Evolutionary conservation across 2,113 vertebrate species (phyloP).

Genomic region (Triplophysa siluroides): DNA sequence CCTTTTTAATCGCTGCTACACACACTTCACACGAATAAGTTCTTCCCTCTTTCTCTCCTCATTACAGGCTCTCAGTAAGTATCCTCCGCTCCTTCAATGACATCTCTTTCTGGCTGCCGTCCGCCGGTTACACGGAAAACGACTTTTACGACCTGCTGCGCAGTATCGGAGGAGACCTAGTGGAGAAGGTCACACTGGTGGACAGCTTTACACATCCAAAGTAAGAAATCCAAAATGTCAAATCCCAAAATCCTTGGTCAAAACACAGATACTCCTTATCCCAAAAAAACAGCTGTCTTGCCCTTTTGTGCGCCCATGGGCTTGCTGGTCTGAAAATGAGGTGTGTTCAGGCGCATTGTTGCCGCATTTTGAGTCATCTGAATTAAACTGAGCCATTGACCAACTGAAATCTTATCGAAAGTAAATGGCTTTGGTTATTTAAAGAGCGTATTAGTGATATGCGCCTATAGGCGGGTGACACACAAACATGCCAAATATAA

Average conservation of each 20-base stretch:
- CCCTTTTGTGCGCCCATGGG: no score
- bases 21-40: neutral
- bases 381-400: no score
- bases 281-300: no score
- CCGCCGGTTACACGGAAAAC: slow-evolving; percentile 77
- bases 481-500: no score
- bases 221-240: slow-evolving; percentile 74
- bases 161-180: slow-evolving; percentile 85
- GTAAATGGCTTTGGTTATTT: no score
- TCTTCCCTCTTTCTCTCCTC: slow-evolving; percentile 20
- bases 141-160: slow-evolving; percentile 96
- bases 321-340: no score
- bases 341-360: no score
- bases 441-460: no score
- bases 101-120: slow-evolving; percentile 96
- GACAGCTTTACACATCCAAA: slow-evolving; percentile 89
- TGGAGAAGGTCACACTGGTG: slow-evolving; percentile 87
- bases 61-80: slow-evolving; percentile 86
- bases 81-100: slow-evolving; percentile 86
- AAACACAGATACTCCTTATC: neutral
- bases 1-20: neutral
- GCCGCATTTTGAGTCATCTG: no score
- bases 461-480: no score
- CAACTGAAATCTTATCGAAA: no score
- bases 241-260: neutral